phyloP scores from a whole-genome alignment of 2,888 invertebrate species.

The Nudaria mundana region DNA sequence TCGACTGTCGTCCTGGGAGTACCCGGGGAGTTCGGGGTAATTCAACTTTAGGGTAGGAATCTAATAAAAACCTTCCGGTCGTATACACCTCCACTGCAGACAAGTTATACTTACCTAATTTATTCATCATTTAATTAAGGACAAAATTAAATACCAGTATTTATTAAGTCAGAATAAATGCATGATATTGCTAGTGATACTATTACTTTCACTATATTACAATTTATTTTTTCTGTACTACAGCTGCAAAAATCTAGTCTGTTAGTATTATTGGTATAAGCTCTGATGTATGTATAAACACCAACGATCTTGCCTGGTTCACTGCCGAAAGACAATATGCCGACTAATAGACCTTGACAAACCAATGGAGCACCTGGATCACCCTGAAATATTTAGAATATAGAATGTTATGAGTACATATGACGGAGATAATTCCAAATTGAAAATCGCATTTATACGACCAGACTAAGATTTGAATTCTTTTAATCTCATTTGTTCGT shows the following conservation, averaged over 20 bases:
- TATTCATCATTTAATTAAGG: neutral
- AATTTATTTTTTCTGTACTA: neutral
- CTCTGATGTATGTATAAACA: constrained; percentile 3
- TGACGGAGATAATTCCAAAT: too few species aligned
- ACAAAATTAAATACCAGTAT: neutral
- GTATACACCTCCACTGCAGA: too few species aligned
- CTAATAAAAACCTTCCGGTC: too few species aligned
- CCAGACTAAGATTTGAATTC: too few species aligned
- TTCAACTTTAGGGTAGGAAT: too few species aligned
- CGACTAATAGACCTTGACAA: constrained; percentile 25
- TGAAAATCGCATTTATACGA: too few species aligned
- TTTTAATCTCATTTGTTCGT: too few species aligned
- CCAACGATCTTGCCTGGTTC: constrained; percentile 1
- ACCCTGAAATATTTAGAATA: constrained; percentile 20
- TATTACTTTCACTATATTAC: neutral
- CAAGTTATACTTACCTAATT: too few species aligned
- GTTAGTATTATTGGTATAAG: neutral
- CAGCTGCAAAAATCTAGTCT: neutral
- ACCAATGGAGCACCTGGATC: constrained; percentile 12
- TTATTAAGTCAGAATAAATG: neutral
- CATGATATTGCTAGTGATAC: neutral
- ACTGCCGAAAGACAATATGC: constrained; percentile 43
- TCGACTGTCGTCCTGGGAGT: too few species aligned
- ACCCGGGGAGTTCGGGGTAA: too few species aligned
- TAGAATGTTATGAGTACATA: too few species aligned